Evolutionary conservation across 2,797 vertebrate genomes (phyloP).

Genomic region (Antrozous pallidus): DNA sequence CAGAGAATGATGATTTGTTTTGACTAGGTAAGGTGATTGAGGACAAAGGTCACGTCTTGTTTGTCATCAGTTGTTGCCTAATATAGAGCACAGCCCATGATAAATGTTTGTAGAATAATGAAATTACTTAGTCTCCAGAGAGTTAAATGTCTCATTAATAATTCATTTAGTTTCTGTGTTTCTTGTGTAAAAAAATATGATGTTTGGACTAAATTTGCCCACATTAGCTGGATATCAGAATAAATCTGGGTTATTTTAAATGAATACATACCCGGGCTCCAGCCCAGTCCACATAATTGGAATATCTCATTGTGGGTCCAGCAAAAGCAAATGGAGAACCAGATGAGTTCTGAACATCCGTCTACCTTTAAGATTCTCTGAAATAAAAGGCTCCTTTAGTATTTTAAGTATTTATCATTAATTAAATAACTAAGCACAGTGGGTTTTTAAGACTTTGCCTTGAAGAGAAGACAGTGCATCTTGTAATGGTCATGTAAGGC

Average conservation of each 20-base stretch:
- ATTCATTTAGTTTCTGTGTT: not conserved
- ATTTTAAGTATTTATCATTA: not conserved
- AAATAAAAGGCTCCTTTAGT: not conserved
- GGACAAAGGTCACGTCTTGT: not conserved
- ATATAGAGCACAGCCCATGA: not conserved
- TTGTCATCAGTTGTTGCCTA: not conserved
- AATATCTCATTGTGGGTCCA: not conserved
- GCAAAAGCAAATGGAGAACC: not conserved
- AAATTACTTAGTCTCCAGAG: not conserved
- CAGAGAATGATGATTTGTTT: not conserved
- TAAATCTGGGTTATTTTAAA: not conserved
- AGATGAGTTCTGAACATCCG: not conserved
- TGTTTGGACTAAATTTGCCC: not conserved
- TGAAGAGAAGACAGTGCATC: not conserved
- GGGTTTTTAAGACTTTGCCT: not conserved
- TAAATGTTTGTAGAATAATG: not conserved
- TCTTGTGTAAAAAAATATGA: not conserved
- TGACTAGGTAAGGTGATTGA: not conserved
- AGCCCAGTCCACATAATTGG: not conserved
- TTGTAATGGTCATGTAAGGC: not conserved
- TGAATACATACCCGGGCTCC: not conserved
- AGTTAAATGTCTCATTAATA: slow-evolving; percentile 8
- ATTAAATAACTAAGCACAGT: not conserved
- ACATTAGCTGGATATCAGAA: not conserved
- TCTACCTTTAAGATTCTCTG: not conserved